phyloP scores from a whole-genome alignment of 2,797 vertebrate species.

The Oreortyx pictus region DNA sequence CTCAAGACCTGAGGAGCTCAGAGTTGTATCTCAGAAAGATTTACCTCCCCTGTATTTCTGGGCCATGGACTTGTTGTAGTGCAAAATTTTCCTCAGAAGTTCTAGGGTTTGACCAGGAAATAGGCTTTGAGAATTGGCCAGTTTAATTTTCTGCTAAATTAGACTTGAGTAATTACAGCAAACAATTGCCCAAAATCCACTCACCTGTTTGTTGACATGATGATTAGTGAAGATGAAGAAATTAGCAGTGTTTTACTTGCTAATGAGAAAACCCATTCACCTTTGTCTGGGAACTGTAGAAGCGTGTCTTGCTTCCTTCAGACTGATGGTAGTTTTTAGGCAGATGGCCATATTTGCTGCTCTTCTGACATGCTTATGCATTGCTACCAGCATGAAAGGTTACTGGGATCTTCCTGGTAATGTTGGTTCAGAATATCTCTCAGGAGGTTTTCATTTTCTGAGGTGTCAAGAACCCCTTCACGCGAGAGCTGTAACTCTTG shows the following conservation, averaged over 20 bases:
- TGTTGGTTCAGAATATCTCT: not conserved
- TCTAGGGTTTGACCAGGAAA: not conserved
- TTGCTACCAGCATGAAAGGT: not conserved
- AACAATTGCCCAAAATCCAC: not conserved
- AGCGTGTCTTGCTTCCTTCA: not conserved
- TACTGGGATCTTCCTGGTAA: not conserved
- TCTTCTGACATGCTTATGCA: not conserved
- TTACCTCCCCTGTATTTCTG: not conserved
- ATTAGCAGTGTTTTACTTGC: slow-evolving; percentile 7
- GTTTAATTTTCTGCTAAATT: slow-evolving; percentile 40
- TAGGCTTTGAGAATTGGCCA: not conserved
- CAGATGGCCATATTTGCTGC: not conserved
- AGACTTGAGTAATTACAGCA: not conserved
- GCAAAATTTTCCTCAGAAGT: not conserved
- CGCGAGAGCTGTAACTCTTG: rapidly evolving
- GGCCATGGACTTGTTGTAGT: not conserved
- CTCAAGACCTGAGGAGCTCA: not conserved
- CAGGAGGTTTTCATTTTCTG: not conserved
- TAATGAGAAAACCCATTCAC: slow-evolving; percentile 13
- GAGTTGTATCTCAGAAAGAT: not conserved
- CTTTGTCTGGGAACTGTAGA: not conserved
- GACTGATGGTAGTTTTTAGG: not conserved
- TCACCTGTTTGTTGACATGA: not conserved
- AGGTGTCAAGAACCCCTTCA: not conserved
- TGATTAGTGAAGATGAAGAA: slow-evolving; percentile 14